phyloP scores from a whole-genome alignment of 2,797 vertebrate species.

The Crenichthys baileyi region DNA sequence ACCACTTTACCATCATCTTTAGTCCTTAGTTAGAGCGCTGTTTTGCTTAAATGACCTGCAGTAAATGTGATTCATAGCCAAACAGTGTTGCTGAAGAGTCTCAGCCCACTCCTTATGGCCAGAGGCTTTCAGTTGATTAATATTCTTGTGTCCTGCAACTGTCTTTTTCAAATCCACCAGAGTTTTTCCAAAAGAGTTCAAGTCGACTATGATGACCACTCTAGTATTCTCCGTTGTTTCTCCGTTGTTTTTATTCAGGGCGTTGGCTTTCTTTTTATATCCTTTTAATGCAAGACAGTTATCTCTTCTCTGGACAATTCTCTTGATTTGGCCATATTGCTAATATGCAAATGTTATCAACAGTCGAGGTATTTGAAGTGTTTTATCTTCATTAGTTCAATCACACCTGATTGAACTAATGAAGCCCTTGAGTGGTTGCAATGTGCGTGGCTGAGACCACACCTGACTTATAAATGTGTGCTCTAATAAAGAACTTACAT shows the following conservation, averaged over 20 bases:
- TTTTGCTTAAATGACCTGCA: neutral
- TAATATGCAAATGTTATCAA: neutral
- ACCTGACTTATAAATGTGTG: neutral
- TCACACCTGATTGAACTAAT: neutral
- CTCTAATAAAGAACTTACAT: neutral
- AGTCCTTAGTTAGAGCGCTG: neutral
- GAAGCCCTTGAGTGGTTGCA: neutral
- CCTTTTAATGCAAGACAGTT: neutral
- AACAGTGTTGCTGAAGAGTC: neutral
- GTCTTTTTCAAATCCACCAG: neutral
- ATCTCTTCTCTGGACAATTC: neutral
- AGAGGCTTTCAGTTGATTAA: neutral
- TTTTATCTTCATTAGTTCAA: neutral
- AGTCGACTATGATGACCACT: neutral
- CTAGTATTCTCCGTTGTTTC: neutral
- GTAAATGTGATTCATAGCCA: neutral
- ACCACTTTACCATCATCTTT: neutral
- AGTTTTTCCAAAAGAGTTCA: neutral
- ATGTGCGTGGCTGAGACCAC: neutral
- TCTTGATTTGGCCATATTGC: neutral
- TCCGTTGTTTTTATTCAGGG: neutral
- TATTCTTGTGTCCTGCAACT: neutral
- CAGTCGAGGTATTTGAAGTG: too few species aligned
- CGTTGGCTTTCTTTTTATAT: neutral
- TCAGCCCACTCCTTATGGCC: neutral